Conservation (phyloP, 1,140 invertebrate species). For the Kradibia gibbosae region DNA sequence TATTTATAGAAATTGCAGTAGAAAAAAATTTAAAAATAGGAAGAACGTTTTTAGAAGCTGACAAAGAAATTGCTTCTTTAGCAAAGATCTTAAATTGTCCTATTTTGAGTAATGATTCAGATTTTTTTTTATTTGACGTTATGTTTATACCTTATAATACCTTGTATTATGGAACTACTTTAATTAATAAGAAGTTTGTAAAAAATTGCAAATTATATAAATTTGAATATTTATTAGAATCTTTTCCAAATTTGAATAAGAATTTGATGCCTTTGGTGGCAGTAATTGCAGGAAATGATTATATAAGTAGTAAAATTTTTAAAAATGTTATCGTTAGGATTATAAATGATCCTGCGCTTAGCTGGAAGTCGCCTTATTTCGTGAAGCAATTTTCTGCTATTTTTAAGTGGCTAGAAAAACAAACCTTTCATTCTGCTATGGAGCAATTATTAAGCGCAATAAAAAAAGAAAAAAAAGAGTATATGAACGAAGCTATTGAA, state of each 20-base stretch:
- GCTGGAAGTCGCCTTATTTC: background rate
- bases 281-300: slow-evolving; percentile 91
- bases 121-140: slow-evolving; percentile 91
- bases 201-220: slow-evolving; percentile 82
- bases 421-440: slow-evolving; percentile 80
- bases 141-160: slow-evolving; percentile 85
- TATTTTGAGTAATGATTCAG: slow-evolving; percentile 90
- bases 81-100: slow-evolving; percentile 85
- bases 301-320: slow-evolving; percentile 83
- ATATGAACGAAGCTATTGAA: slow-evolving; percentile 75
- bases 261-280: slow-evolving; percentile 83
- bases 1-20: slow-evolving; percentile 80
- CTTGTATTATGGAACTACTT: slow-evolving; percentile 69
- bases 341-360: too few species aligned
- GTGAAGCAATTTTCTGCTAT: slow-evolving; percentile 77
- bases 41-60: slow-evolving; percentile 89
- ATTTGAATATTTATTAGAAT: slow-evolving; percentile 79
- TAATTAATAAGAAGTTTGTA: slow-evolving; percentile 56
- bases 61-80: slow-evolving; percentile 85
- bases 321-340: slow-evolving; percentile 76
- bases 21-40: slow-evolving; percentile 79
- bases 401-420: slow-evolving; percentile 82
- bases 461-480: slow-evolving; percentile 72
- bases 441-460: slow-evolving; percentile 77
- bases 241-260: slow-evolving; percentile 78